These are phyloP conservation scores for Gymnodraco acuticeps DNA, from an alignment of 2,797 vertebrate genomes.

Conservation along the genomic window DNA sequence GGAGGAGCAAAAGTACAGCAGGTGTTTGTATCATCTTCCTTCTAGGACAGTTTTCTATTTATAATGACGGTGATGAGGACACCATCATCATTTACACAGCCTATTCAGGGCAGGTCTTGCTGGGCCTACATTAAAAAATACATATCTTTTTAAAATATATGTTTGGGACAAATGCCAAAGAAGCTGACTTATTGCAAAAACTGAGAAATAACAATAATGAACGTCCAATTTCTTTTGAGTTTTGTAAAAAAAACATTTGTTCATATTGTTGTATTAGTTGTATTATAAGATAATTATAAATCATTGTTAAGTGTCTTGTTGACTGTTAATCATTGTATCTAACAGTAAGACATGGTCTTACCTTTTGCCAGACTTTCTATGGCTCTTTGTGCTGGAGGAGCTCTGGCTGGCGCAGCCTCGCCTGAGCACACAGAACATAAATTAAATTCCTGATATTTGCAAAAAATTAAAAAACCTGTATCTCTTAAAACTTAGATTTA, in stretches of 20 bases:
- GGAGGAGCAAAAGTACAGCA: slow-evolving; percentile 26
- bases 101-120: slow-evolving; percentile 51
- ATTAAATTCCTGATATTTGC: slow-evolving; percentile 15
- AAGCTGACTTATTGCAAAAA: slow-evolving; percentile 8
- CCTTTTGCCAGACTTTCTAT: slow-evolving; percentile 95
- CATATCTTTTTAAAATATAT: too few species aligned
- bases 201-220: neutral
- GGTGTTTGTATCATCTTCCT: slow-evolving; percentile 17
- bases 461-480: neutral
- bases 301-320: neutral
- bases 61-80: slow-evolving; percentile 51
- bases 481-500: neutral
- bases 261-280: too few species aligned
- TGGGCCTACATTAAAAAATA: slow-evolving; percentile 25
- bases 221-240: neutral
- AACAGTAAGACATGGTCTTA: slow-evolving; percentile 72
- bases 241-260: neutral
- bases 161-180: neutral
- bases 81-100: slow-evolving; percentile 36
- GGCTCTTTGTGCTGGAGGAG: slow-evolving; percentile 88
- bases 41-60: slow-evolving; percentile 53
- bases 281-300: neutral
- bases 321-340: neutral
- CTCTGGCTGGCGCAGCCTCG: slow-evolving; percentile 85
- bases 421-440: slow-evolving; percentile 78